These are phyloP conservation scores for Varanus salvator DNA, from an alignment of 2,113 vertebrate genomes.

Conservation along the genomic window DNA sequence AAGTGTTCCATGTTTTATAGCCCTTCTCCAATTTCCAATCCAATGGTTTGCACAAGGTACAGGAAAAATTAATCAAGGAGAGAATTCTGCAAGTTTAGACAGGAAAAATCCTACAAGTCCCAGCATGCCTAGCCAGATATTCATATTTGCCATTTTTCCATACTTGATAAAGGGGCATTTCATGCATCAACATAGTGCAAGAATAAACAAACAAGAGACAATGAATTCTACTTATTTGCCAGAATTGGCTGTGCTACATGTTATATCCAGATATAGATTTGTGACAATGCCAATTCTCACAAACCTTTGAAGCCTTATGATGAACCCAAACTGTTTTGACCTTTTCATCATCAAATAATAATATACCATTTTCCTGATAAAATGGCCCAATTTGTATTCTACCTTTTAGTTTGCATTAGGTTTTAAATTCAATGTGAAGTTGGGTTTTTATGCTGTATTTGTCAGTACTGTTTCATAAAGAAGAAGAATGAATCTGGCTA, in stretches of 20 bases:
- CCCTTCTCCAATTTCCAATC: not conserved
- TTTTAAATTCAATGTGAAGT: not conserved
- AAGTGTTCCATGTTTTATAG: not conserved
- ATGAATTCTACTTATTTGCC: slow-evolving; percentile 44
- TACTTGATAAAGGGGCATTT: not conserved
- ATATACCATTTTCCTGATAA: not conserved
- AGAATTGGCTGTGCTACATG: slow-evolving; percentile 13
- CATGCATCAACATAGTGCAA: not conserved
- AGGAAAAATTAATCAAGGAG: no score
- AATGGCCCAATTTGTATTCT: not conserved
- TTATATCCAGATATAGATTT: not conserved
- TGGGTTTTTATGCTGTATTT: slow-evolving; percentile 10
- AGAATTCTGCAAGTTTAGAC: no score
- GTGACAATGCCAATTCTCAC: not conserved
- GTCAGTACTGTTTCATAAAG: slow-evolving; percentile 17
- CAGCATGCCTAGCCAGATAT: no score
- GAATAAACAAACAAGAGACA: slow-evolving; percentile 37
- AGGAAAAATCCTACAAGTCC: no score
- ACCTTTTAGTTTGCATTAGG: not conserved
- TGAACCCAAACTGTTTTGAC: slow-evolving; percentile 45
- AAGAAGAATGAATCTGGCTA: not conserved
- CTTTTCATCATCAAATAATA: not conserved
- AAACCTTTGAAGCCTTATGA: slow-evolving; percentile 24
- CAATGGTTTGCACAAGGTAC: not conserved
- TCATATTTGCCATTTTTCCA: no score